phyloP scores from a whole-genome alignment of 2,888 invertebrate species.

The Caenorhabditis uteleia region DNA sequence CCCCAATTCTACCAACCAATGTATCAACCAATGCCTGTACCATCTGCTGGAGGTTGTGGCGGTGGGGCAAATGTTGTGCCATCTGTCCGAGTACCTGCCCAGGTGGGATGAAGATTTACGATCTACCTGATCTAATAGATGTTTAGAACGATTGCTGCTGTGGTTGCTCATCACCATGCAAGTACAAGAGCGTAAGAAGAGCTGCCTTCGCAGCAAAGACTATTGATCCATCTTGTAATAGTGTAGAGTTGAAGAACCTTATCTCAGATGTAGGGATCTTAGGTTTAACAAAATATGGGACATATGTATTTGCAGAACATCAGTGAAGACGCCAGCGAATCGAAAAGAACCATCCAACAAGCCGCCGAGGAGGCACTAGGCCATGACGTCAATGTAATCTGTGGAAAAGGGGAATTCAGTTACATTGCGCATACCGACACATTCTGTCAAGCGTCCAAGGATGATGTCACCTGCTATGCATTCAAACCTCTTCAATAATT shows the following conservation, averaged over 20 bases:
- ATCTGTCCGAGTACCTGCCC: constrained; percentile 42
- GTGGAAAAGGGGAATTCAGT: constrained; percentile 66
- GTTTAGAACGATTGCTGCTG: constrained; percentile 66
- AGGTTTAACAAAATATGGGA: too few relatives aligned
- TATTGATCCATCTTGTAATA: constrained; percentile 61
- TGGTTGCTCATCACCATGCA: constrained; percentile 60
- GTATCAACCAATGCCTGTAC: constrained; percentile 20
- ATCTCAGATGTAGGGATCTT: constrained; percentile 34
- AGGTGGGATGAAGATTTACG: constrained; percentile 14
- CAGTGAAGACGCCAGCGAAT: constrained; percentile 52
- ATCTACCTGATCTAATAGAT: neutral
- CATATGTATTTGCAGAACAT: constrained; percentile 40
- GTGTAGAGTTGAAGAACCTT: constrained; percentile 44
- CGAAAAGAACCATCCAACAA: constrained; percentile 63
- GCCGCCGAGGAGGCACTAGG: constrained; percentile 51
- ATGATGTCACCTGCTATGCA: constrained; percentile 63
- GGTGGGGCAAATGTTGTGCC: constrained; percentile 24
- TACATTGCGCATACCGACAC: constrained; percentile 66
- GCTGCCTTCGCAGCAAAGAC: constrained; percentile 47
- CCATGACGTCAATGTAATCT: constrained; percentile 54
- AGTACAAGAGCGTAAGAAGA: constrained; percentile 49
- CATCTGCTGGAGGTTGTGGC: constrained; percentile 30
- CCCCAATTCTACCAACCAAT: constrained; percentile 38
- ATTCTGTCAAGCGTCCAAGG: constrained; percentile 62
- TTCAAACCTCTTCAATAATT: too few relatives aligned